Evolutionary conservation across 2,797 vertebrate species (phyloP), one percentile per base, ranked within the genome.

Genomic region (Ctenopoma multispine): DNA sequence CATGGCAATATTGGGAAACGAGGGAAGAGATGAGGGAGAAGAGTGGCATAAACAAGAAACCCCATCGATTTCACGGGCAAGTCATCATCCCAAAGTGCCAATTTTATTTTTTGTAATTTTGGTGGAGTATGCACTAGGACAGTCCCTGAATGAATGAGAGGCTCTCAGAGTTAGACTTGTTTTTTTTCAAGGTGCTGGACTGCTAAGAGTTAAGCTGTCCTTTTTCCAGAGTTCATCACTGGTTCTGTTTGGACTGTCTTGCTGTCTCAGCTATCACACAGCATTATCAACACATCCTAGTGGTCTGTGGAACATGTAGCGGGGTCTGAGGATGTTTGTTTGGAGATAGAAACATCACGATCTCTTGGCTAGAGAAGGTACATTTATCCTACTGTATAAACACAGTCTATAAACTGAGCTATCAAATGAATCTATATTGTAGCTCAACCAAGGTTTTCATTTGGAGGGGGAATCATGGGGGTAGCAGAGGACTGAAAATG

Each of bases 361-460:
- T 85, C 73, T 64, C 74, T 74, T 76, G 74, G 75, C 85, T 57
- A 1, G 77, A 66, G 79, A 63, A 75, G 85, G 82, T 80, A 81
- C 87, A 82, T 90, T 90, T 73, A 86, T 90, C 80, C 84, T 72
- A 70, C 44, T 43, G 75, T 78, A 51, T 90, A 90, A 91, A 92
- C 85, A 88, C 43, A 13, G 44, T 67, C 57, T 69, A 80, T 87
- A 87, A 88, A 90, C 88, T 18, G 58, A 82, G 77, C 80, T 86
- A 89, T 90, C 85, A 18, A 72, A 85, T 77, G 64, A 70, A 82
- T 84, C 82, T 80, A 79, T 87, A 82, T 74, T 87, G 83, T 85
- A 82, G 80, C 87, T 87, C 83, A 56, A 44, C 72, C n/a, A 77
- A 86, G 85, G 78, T 86, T 91, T 89, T 83, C 68, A 79, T 83